Evolutionary conservation across 1,140 invertebrate species (phyloP), one percentile per base, ranked within the genome.

Genomic region (Trichogramma pretiosum): DNA sequence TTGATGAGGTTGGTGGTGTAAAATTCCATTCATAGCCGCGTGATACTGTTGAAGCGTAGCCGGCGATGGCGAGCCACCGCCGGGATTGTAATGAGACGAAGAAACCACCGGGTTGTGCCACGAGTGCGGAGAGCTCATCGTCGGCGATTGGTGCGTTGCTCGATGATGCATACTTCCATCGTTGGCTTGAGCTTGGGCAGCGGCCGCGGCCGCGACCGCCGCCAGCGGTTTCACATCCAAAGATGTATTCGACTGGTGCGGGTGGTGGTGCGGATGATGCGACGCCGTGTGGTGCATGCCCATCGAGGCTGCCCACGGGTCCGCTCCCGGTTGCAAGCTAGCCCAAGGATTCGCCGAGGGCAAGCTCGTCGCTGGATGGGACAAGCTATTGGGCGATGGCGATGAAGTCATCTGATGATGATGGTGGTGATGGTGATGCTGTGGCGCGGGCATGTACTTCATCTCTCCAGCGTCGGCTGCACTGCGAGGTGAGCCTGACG

Each of bases 381-480:
- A 76, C 63, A 86, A 65, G 56, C 83, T 68, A 73, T 87, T 78
- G 30, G 76, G 76, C 51, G 79, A 77, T 46, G 81, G 77, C 50
- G 76, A 76, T 14, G 77, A 75, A 35, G 78, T 73, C 74, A 82
- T 76, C 63, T 85, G 81, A 46, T 75, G 74, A 54, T 84, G 81
- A 54, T 83, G 77, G 33, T 82, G 79, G 40, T 81, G 79, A 57
- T 83, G 81, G 59, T 86, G 85, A 66, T 87, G 85, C 65, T 87
- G 85, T 37, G 79, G 78, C 50, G 81, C 79, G 46, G 87, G 83
- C 77, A 89, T 83, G 71, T 94, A 95, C 72, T 95, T 95, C 88
- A 95, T 92, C 68, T 94, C 91, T 58, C 81, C 83, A 57, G 84
- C 83, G 75, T 86, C 80, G 63, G 84, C 79, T 60, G 80, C 80